These are phyloP conservation scores for Blastobasis lacticolella DNA, from an alignment of 2,888 invertebrate species.

Conservation along the genomic window DNA sequence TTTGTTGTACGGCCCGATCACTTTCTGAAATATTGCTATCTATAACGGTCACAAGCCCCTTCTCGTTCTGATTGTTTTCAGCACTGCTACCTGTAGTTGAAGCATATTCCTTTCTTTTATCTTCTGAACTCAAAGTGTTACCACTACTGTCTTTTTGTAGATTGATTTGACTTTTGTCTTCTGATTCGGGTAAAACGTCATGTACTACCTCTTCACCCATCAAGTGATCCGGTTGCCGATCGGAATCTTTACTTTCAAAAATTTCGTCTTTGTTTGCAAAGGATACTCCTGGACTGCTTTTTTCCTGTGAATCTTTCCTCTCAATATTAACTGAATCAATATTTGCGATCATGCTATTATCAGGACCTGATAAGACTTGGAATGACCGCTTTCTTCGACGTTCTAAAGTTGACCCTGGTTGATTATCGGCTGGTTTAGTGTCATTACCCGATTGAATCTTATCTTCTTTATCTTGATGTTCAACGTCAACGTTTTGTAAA, in stretches of 20 bases:
- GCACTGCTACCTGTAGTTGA: constrained; percentile 46
- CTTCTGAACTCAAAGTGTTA: constrained; percentile 31
- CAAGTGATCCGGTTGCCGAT: constrained; percentile 38
- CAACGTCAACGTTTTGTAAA: background rate
- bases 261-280: constrained; percentile 60
- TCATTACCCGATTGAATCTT: constrained; percentile 18
- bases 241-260: constrained; percentile 47
- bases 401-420: constrained; percentile 32
- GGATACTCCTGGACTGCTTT: constrained; percentile 46
- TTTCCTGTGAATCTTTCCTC: constrained; percentile 28
- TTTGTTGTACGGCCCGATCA: constrained; percentile 50
- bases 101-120: constrained; percentile 39
- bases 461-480: constrained; percentile 15
- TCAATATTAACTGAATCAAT: constrained; percentile 17
- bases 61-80: constrained; percentile 40
- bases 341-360: constrained; percentile 26
- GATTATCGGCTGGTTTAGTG: constrained; percentile 14
- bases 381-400: constrained; percentile 52
- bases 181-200: constrained; percentile 25
- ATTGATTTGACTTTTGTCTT: constrained; percentile 29
- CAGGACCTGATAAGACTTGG: constrained; percentile 59
- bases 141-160: constrained; percentile 31
- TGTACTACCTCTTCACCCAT: constrained; percentile 56
- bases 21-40: constrained; percentile 30
- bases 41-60: constrained; percentile 42